Base-by-base conservation (phyloP, 2,888 invertebrate species). In the Metallyticus violacea region DNA sequence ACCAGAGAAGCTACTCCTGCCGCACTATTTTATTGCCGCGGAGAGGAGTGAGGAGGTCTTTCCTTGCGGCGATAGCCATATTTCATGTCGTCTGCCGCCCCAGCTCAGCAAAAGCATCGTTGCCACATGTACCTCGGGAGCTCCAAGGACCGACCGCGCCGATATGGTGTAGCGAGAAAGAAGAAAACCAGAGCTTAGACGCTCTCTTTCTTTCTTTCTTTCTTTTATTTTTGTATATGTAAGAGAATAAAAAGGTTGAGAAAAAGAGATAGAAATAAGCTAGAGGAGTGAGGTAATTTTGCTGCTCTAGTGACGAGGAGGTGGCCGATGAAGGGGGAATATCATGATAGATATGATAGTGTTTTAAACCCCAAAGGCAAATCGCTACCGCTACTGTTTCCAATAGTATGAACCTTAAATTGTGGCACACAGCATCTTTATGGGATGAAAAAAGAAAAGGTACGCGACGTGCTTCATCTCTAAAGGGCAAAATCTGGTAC, bases 81-180 rank as follows among this genome's bases (percentile, higher is more conserved):
- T 88, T 89, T 89, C 89, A 89, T 89, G 89, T 89, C 89, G 89
- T 89, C 89, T 88, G 88, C 88, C 85, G 87, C 87, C 82, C 88
- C 85, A 77, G 86, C 85, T 87, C 85, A n/a, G 87, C 77, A 85
- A 79, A 77, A 77, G 81, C 81, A 80, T 28, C 81, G 87, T 87
- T 87, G 87, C 87, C 87, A 87, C 83, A 83, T 86, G 78, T 82
- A 30, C 77, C 27, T 22, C 26, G 27, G 77, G 26, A 76, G 84
- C 40, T 62, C 40, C 40, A 62, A 62, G 40, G 40, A 15, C 22
- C 40, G 40, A 62, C 40, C 40, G 40, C 40, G 15, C 40, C 40
- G 40, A 62, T 62, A 82, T 62, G 26, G 40, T 82, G 82, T 82
- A 78, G 28, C 77, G 30, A 80, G 85, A 80, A 80, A 81, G 81